Conservation (phyloP, 2,888 invertebrate species). For the Notodonta dromedarius region DNA sequence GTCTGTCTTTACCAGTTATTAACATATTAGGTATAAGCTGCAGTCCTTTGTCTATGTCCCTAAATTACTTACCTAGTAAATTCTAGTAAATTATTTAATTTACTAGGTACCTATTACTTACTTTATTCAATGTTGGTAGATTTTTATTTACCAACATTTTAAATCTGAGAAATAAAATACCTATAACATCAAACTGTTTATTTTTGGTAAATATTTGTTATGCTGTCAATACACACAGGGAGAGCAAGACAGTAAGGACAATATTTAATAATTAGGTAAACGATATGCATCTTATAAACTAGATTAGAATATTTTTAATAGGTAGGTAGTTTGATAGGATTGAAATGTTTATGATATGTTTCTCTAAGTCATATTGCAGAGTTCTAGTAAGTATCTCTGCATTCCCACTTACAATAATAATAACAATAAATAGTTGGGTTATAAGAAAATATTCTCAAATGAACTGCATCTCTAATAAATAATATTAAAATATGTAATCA, state of each 20-base stretch:
- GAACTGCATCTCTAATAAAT: not conserved
- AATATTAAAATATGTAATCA: conserved; percentile 7
- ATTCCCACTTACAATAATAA: conserved; percentile 16
- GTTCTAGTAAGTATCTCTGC: conserved; percentile 15
- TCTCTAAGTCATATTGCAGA: conserved; percentile 24
- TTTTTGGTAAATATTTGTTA: conserved; percentile 49
- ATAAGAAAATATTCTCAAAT: not conserved
- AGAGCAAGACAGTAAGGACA: conserved; percentile 69
- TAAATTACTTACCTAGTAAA: too few species aligned
- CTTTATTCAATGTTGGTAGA: too few species aligned
- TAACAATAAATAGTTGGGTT: not conserved
- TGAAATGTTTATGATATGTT: conserved; percentile 37
- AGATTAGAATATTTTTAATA: conserved; percentile 11
- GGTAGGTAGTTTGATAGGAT: conserved; percentile 9
- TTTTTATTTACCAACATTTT: not conserved
- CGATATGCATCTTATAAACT: conserved; percentile 6
- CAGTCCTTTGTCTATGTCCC: too few species aligned
- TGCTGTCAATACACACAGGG: conserved; percentile 50
- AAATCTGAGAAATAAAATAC: conserved; percentile 17
- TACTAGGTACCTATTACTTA: too few species aligned
- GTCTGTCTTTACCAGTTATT: too few species aligned
- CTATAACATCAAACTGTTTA: conserved; percentile 69
- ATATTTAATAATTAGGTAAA: conserved; percentile 17
- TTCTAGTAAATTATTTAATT: too few species aligned
- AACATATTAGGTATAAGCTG: too few species aligned